Conservation (phyloP, 2,797 vertebrate genomes). For the Geotrypetes seraphini region DNA sequence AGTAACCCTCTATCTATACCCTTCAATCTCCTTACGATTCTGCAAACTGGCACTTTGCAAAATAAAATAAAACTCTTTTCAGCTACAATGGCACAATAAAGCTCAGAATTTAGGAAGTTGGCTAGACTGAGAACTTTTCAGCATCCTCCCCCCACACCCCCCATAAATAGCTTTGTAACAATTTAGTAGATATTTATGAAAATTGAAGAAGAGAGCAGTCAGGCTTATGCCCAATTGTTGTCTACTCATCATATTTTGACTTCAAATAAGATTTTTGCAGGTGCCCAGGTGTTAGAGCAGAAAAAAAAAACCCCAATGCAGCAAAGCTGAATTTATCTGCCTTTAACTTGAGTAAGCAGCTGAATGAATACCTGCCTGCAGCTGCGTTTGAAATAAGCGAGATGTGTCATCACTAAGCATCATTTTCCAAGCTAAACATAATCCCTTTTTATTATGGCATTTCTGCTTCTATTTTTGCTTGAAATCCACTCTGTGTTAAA, state of each 20-base stretch:
- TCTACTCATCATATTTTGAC: not conserved
- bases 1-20: too few relatives aligned
- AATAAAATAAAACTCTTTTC: too few relatives aligned
- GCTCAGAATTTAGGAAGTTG: too few relatives aligned
- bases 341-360: constrained; percentile 2
- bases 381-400: not conserved
- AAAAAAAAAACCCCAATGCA: not conserved
- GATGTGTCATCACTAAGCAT: not conserved
- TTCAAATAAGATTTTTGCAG: not conserved
- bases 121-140: too few relatives aligned
- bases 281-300: not conserved
- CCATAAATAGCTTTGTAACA: not conserved
- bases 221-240: not conserved
- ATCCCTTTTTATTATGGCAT: too few relatives aligned
- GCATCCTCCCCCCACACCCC: too few relatives aligned
- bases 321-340: not conserved
- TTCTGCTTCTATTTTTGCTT: not conserved
- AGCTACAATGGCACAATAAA: too few relatives aligned
- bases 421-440: constrained; percentile 2
- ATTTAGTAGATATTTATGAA: not conserved
- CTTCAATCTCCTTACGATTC: too few relatives aligned
- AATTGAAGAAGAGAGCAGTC: not conserved
- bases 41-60: too few relatives aligned
- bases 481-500: not conserved
- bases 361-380: not conserved